Evolutionary conservation across 2,888 invertebrate species (phyloP).

Genomic region (Matsumyia berberina): DNA sequence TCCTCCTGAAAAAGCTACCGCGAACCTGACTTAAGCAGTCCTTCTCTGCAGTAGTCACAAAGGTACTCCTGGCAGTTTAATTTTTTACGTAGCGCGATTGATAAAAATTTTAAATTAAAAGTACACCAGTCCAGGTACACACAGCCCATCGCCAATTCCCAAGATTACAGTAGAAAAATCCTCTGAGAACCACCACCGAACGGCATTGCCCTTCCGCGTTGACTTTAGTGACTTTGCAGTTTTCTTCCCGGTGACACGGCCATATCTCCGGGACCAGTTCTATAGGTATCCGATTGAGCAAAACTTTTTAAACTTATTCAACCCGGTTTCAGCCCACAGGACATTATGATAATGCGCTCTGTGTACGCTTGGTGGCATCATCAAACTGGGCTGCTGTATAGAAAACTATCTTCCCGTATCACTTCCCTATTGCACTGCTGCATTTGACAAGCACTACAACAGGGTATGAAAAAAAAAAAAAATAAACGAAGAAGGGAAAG

Average conservation of each 20-base stretch:
- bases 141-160: not conserved
- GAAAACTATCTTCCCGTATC: conserved; percentile 65
- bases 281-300: conserved; percentile 42
- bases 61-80: too few relatives aligned
- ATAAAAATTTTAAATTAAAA: not conserved
- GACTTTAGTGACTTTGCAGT: not conserved
- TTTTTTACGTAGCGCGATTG: not conserved
- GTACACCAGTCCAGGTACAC: not conserved
- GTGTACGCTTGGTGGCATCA: conserved; percentile 29
- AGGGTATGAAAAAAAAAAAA: not conserved
- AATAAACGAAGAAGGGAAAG: too few relatives aligned
- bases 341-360: conserved; percentile 59
- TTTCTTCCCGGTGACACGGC: not conserved
- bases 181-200: not conserved
- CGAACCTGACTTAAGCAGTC: too few relatives aligned
- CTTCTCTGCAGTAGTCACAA: too few relatives aligned
- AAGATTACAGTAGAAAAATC: not conserved
- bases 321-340: conserved; percentile 60
- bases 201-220: not conserved
- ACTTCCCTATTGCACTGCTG: conserved; percentile 60
- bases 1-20: too few relatives aligned
- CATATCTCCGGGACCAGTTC: too few relatives aligned
- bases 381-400: conserved; percentile 42
- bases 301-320: conserved; percentile 49
- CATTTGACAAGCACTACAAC: conserved; percentile 63